A percentile compares a stretch with the other conserved stretches of the same genome.
Evolutionary conservation across 2,113 vertebrate species (phyloP).

Genomic region (Triplophysa rosa): DNA sequence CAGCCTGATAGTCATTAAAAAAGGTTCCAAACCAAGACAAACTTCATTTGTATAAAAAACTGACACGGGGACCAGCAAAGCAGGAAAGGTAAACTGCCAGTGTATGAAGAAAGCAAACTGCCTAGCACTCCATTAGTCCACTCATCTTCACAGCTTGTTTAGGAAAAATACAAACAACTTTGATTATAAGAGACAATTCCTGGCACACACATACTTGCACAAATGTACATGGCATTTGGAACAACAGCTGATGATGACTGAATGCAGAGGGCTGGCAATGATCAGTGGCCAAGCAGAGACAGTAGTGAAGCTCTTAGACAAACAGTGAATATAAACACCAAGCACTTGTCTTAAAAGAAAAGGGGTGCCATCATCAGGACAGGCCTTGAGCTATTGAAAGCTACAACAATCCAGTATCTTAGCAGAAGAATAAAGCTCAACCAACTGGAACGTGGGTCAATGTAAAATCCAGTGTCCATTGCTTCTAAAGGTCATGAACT

Average conservation of each 20-base stretch:
- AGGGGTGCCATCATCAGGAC: constrained; percentile 15
- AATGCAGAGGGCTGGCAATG: not conserved
- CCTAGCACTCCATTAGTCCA: not conserved
- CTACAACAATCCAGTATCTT: constrained; percentile 28
- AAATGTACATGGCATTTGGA: not conserved
- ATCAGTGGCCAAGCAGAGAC: constrained; percentile 13
- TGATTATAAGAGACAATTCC: not conserved
- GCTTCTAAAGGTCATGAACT: constrained; percentile 52
- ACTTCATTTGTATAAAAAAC: constrained; percentile 50
- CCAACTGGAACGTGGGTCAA: constrained; percentile 44
- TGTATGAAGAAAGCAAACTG: not conserved
- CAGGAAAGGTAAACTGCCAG: not conserved
- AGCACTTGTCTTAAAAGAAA: constrained; percentile 25
- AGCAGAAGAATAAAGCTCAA: constrained; percentile 45
- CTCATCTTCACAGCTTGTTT: not conserved
- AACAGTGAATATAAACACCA: not conserved
- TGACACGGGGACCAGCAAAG: constrained; percentile 25
- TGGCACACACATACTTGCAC: not conserved
- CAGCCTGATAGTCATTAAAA: constrained; percentile 52
- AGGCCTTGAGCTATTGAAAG: constrained; percentile 38
- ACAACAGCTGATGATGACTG: not conserved
- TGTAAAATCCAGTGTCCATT: constrained; percentile 44
- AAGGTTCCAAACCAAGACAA: constrained; percentile 41
- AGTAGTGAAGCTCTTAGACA: not conserved
- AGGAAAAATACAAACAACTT: not conserved